Base-by-base conservation (phyloP, 2,113 vertebrate genomes). In the Ancistrus triradiatus region DNA sequence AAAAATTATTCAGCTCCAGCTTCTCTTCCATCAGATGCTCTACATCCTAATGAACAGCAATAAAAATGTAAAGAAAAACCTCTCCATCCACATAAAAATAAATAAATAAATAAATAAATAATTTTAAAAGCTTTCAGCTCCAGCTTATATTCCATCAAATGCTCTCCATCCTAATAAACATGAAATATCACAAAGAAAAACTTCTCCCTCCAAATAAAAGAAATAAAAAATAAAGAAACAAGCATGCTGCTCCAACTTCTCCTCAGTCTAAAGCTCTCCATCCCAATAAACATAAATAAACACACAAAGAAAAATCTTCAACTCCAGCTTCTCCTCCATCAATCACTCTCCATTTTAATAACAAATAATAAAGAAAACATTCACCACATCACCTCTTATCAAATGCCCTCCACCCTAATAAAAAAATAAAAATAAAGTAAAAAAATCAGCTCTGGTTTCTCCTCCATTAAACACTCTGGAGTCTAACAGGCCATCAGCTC, bases 261-360 rank as follows among this genome's bases (percentile, higher is more conserved):
- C 93, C 72, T 88, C 87, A 43, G 93, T 38, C 35, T 95, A 86
- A 55, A 92, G 87, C 74, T 91, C 90, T 17, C 93, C 93, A 77
- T 94, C 93, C 93, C 94, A 46, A 68, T 50, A 7, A 7, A 40
- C 40, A 4, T 7, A 24, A 21, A 37, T 13, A 2, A 0, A 15
- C 6, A 21, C 5, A 40, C 31, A 19, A 27, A 8, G n/a, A n/a
- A 4, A 31, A n/a, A n/a, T n/a, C 4, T 9, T 33, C 28, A 33
- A 9, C 4, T 33, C 28, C 9, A 9, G 28, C 9, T 33, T 33
- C 14, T 43, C 40, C 13, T 3, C 3, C 40, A 43, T 33, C 28
- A 95, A 86, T 55, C 93, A 87, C 74, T 91, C 90, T 17, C 93
- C 93, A 77, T 94, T n/a, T n/a, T n/a, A n/a, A n/a, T n/a, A n/a